phyloP scores from a whole-genome alignment of 2,797 vertebrate species.

The Lutra lutra region DNA sequence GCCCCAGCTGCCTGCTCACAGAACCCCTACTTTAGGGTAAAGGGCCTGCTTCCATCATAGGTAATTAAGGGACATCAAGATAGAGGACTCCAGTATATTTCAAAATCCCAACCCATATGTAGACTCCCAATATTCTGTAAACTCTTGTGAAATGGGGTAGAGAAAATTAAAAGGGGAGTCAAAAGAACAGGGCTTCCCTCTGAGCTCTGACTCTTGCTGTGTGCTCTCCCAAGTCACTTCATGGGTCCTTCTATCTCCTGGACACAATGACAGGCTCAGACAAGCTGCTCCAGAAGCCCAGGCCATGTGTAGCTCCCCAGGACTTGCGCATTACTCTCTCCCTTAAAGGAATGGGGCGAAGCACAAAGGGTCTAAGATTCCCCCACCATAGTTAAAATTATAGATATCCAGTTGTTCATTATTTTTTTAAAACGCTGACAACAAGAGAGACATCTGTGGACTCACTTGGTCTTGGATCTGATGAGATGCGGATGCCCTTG shows the following conservation, averaged over 20 bases:
- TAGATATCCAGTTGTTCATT: not conserved
- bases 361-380: not conserved
- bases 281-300: not conserved
- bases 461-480: not conserved
- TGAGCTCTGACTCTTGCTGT: not conserved
- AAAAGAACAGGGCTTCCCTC: not conserved
- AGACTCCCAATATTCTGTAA: not conserved
- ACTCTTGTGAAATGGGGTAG: not conserved
- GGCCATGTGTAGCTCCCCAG: not conserved
- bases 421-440: not conserved
- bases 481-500: not conserved
- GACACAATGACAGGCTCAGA: not conserved
- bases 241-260: not conserved
- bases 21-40: not conserved
- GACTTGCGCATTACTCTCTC: not conserved
- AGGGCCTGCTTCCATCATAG: not conserved
- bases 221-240: not conserved
- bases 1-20: fast-evolving
- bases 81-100: not conserved
- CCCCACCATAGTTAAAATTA: not conserved
- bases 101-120: not conserved
- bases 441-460: not conserved
- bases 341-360: not conserved
- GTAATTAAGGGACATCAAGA: not conserved
- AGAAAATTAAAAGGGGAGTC: not conserved